Conservation (phyloP, 2,888 invertebrate genomes). For the Polydrusus pterygomalis region DNA sequence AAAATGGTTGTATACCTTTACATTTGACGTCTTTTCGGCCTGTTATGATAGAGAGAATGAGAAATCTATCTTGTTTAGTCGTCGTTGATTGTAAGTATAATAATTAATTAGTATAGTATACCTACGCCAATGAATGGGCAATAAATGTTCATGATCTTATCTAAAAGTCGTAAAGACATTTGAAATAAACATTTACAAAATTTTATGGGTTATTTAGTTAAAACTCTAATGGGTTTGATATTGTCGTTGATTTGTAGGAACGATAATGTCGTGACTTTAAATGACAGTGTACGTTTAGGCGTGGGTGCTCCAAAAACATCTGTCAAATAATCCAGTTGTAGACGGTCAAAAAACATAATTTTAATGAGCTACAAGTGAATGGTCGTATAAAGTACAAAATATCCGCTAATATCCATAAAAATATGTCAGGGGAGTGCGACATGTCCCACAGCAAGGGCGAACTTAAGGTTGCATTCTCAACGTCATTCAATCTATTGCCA, state of each 20-base stretch:
- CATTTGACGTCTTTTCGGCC: too few species aligned
- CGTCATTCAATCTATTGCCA: too few species aligned
- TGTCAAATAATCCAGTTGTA: too few species aligned
- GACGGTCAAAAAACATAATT: too few species aligned
- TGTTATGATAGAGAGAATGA: too few species aligned
- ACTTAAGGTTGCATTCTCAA: too few species aligned
- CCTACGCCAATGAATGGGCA: not conserved
- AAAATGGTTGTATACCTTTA: too few species aligned
- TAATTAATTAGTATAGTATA: too few species aligned
- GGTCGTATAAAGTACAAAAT: not conserved
- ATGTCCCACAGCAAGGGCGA: not conserved
- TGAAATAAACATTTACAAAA: slow-evolving; percentile 5
- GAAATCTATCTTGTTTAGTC: too few species aligned
- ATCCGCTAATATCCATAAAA: slow-evolving; percentile 21
- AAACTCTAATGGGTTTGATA: not conserved
- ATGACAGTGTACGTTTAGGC: not conserved
- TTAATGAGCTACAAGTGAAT: too few species aligned
- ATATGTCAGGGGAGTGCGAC: slow-evolving; percentile 3
- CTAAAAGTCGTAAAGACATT: not conserved
- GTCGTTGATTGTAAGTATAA: too few species aligned
- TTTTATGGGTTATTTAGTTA: slow-evolving; percentile 8
- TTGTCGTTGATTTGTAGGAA: slow-evolving; percentile 1
- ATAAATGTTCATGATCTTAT: not conserved
- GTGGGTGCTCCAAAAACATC: too few species aligned
- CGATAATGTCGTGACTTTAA: slow-evolving; percentile 5